Evolutionary conservation across 2,113 vertebrate genomes (phyloP).

Genomic region (Mesocricetus auratus): DNA sequence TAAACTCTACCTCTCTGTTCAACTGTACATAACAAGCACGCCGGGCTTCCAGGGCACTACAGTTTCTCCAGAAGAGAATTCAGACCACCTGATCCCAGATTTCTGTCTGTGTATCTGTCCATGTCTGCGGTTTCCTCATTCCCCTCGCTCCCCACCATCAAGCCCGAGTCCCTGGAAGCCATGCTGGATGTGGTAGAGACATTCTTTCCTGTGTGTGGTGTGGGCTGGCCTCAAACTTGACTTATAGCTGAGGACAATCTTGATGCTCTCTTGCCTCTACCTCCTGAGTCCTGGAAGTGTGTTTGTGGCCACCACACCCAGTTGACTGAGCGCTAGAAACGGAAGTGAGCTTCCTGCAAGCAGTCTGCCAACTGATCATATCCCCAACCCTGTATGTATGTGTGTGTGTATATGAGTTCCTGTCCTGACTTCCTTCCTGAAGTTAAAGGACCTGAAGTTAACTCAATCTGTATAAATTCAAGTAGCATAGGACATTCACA

Average conservation of each 20-base stretch:
- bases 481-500: not conserved
- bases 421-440: too few relatives aligned
- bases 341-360: not conserved
- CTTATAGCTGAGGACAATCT: not conserved
- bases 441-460: not conserved
- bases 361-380: not conserved
- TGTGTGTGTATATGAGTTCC: too few relatives aligned
- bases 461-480: constrained; percentile 28
- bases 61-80: not conserved
- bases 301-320: not conserved
- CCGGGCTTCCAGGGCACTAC: not conserved
- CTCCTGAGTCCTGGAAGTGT: not conserved
- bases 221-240: not conserved
- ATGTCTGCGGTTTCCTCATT: not conserved
- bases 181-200: not conserved
- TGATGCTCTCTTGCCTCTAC: too few relatives aligned
- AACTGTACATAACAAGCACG: not conserved
- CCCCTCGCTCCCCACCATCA: not conserved
- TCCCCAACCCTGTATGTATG: too few relatives aligned
- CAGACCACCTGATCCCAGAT: not conserved
- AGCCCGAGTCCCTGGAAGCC: not conserved
- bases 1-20: not conserved
- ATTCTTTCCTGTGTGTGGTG: not conserved
- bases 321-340: not conserved
- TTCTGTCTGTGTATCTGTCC: not conserved